phyloP scores from a whole-genome alignment of 2,888 invertebrate species.

The Rhagonycha fulva region DNA sequence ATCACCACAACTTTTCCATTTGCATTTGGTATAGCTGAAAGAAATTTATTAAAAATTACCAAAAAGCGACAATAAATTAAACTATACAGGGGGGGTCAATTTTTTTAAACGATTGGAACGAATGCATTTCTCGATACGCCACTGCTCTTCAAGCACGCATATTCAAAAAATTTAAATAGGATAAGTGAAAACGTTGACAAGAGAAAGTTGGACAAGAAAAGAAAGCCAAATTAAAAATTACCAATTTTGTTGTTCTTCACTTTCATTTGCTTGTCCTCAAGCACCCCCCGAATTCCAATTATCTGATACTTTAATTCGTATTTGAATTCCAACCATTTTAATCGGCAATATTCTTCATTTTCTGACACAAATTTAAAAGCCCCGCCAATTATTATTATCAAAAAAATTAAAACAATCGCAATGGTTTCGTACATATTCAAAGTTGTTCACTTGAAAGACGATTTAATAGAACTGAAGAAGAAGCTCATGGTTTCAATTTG shows the following conservation, averaged over 20 bases:
- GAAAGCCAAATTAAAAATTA: background rate
- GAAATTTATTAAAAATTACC: background rate
- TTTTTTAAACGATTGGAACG: too few species aligned
- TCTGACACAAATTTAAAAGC: background rate
- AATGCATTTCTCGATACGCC: too few species aligned
- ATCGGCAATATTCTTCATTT: background rate
- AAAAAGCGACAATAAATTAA: background rate
- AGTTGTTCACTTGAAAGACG: background rate
- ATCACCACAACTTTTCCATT: conserved; percentile 75
- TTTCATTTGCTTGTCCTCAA: background rate
- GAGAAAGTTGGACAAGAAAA: background rate
- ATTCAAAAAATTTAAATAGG: too few species aligned
- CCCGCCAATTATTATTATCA: background rate
- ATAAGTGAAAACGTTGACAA: background rate
- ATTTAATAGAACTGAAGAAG: background rate
- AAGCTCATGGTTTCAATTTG: background rate
- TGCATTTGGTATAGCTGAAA: conserved; percentile 66
- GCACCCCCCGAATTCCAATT: background rate
- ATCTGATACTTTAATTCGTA: background rate
- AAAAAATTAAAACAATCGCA: background rate
- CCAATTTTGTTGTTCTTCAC: background rate
- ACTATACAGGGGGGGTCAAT: background rate
- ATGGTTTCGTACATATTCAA: background rate
- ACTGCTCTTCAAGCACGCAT: too few species aligned
- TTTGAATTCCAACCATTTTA: background rate